These are phyloP conservation scores for Eupithecia dodoneata DNA, from an alignment of 2,888 invertebrate species.

Conservation along the genomic window DNA sequence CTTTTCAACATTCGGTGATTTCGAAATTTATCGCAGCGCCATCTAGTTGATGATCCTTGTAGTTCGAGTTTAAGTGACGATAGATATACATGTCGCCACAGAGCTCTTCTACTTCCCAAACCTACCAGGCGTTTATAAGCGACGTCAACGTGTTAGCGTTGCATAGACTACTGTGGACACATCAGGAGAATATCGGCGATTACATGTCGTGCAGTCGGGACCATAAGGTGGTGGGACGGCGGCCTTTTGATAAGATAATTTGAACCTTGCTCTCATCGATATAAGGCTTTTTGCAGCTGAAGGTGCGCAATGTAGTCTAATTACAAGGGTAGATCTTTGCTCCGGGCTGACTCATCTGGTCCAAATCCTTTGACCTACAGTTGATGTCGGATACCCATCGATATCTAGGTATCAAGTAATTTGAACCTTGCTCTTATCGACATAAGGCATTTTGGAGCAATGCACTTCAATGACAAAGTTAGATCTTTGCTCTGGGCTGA, in stretches of 20 bases:
- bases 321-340: too few species aligned
- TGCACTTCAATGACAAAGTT: too few species aligned
- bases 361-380: too few species aligned
- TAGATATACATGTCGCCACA: not conserved
- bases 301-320: too few species aligned
- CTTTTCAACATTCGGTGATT: too few species aligned
- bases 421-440: not conserved
- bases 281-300: not conserved
- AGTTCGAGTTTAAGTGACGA: not conserved
- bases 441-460: not conserved
- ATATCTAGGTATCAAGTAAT: conserved; percentile 43
- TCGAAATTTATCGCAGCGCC: not conserved
- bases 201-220: conserved; percentile 95
- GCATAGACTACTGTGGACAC: conserved; percentile 97
- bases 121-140: conserved; percentile 93
- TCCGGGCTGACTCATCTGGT: too few species aligned
- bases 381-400: too few species aligned
- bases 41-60: not conserved
- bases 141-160: conserved; percentile 98
- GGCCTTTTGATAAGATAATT: conserved; percentile 95
- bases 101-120: not conserved
- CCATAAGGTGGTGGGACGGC: conserved; percentile 97
- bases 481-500: too few species aligned
- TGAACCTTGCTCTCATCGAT: not conserved
- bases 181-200: conserved; percentile 96